phyloP scores from a whole-genome alignment of 2,888 invertebrate genomes.

The Rosalia funebris region DNA sequence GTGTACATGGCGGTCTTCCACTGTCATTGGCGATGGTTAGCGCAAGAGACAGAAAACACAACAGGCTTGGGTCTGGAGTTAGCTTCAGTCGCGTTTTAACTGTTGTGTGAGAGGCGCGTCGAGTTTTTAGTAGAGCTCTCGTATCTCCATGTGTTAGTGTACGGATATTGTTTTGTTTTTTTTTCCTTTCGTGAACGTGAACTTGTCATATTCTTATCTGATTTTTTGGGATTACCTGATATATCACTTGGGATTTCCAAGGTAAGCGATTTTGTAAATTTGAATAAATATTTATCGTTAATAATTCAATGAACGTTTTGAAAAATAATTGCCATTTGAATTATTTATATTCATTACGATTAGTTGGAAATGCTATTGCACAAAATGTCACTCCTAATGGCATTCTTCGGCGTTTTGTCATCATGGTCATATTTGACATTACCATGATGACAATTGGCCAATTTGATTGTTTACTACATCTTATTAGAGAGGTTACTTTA shows the following conservation, averaged over 20 bases:
- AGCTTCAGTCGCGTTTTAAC: constrained; percentile 38
- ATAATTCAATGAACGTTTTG: constrained; percentile 15
- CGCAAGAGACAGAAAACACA: neutral
- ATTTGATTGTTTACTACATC: too few species aligned
- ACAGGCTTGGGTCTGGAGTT: neutral
- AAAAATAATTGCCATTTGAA: constrained; percentile 6
- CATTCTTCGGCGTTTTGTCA: too few species aligned
- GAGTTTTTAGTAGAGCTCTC: neutral
- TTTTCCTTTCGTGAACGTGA: constrained; percentile 30
- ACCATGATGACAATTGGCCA: too few species aligned
- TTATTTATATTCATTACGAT: constrained; percentile 6
- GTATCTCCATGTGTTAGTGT: constrained; percentile 32
- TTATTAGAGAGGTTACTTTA: too few species aligned
- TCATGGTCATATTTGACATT: too few species aligned
- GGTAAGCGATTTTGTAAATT: constrained; percentile 26
- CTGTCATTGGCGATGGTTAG: constrained; percentile 19
- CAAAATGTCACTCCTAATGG: too few species aligned
- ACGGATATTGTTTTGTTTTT: constrained; percentile 20
- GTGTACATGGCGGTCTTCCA: constrained; percentile 16
- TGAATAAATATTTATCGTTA: neutral
- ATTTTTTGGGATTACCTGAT: constrained; percentile 43
- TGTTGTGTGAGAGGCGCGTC: constrained; percentile 17
- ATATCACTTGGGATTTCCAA: constrained; percentile 33
- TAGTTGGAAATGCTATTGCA: constrained; percentile 4
- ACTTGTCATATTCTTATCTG: constrained; percentile 27